Evolutionary conservation across 2,797 vertebrate genomes (phyloP), one percentile per base, ranked within the genome.

Genomic region (Ciconia nigra): DNA sequence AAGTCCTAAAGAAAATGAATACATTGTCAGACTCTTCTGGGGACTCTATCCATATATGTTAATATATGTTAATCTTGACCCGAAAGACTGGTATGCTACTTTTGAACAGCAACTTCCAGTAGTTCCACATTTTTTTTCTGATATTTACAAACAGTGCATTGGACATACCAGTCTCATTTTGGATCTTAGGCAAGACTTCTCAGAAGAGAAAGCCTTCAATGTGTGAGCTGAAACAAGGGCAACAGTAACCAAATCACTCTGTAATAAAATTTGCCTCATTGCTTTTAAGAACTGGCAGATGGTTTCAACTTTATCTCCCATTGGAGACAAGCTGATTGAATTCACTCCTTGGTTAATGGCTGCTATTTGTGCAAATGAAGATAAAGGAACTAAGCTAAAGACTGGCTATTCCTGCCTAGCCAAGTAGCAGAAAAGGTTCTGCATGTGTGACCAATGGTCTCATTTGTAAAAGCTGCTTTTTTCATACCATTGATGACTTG

Each of bases 241-340:
- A 96, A 91, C 29, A 71, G 78, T 93, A 96, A 96, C 92, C 91
- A 96, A 94, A 96, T 96, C 74, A 96, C 59, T 83, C 74, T 54
- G 73, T 95, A 97, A 97, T 96, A 96, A 95, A 96, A 95, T 97
- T 91, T 97, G 96, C 96, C 82, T 97, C 96, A 96, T 93, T 96
- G 76, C 96, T 94, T 96, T 96, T 95, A 95, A 96, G 96, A 92
- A 93, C 87, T 95, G 95, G 95, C 96, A 97, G 96, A 96, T 96
- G 96, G 96, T 97, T 96, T 95, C 93, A 90, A 83, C 96, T 96
- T 97, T 95, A 97, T 97, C 96, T 96, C 89, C 76, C 96, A 94
- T 33, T 93, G 91, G 96, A 96, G 96, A 95, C 92, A 95, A 93
- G 78, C 49, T 96, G 96, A 95, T 97, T 96, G 89, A 96, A 97